phyloP scores from a whole-genome alignment of 2,888 invertebrate species.

The Scaptomyza reducta region DNA sequence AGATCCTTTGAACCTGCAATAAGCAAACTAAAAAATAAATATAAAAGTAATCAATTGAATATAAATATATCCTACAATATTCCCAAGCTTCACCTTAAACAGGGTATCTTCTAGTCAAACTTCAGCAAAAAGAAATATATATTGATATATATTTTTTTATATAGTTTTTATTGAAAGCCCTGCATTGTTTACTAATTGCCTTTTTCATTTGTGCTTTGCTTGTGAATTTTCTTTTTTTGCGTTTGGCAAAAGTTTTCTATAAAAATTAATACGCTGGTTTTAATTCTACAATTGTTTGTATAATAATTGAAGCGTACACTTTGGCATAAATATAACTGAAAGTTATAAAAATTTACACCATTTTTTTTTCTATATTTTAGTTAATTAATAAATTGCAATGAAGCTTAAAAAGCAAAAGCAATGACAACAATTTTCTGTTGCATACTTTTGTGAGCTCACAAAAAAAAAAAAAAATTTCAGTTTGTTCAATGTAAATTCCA shows the following conservation, averaged over 20 bases:
- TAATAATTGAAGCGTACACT: slow-evolving; percentile 52
- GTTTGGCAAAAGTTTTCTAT: slow-evolving; percentile 48
- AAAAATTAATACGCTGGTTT: slow-evolving; percentile 65
- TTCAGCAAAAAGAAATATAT: background rate
- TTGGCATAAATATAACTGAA: slow-evolving; percentile 46
- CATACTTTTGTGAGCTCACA: slow-evolving; percentile 3
- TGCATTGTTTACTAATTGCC: slow-evolving; percentile 73
- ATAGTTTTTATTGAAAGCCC: slow-evolving; percentile 1
- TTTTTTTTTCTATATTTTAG: slow-evolving; percentile 20
- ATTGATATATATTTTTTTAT: slow-evolving; percentile 10
- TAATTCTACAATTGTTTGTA: slow-evolving; percentile 53
- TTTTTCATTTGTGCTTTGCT: slow-evolving; percentile 37
- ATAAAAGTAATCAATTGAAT: background rate
- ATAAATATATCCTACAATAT: background rate
- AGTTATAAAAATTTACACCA: slow-evolving; percentile 21
- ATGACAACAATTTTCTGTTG: slow-evolving; percentile 14
- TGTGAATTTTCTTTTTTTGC: slow-evolving; percentile 18
- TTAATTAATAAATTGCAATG: slow-evolving; percentile 65
- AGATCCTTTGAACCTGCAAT: too few species aligned
- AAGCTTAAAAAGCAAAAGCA: slow-evolving; percentile 27
- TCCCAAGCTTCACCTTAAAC: background rate
- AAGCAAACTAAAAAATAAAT: background rate
- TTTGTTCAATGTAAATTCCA: background rate
- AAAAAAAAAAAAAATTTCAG: background rate
- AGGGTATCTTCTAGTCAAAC: slow-evolving; percentile 11